A percentile compares a stretch with the other conserved stretches of the same genome.
These are phyloP conservation scores for Alectoris magna DNA, from an alignment of 2,797 vertebrate genomes.

Conservation along the genomic window DNA sequence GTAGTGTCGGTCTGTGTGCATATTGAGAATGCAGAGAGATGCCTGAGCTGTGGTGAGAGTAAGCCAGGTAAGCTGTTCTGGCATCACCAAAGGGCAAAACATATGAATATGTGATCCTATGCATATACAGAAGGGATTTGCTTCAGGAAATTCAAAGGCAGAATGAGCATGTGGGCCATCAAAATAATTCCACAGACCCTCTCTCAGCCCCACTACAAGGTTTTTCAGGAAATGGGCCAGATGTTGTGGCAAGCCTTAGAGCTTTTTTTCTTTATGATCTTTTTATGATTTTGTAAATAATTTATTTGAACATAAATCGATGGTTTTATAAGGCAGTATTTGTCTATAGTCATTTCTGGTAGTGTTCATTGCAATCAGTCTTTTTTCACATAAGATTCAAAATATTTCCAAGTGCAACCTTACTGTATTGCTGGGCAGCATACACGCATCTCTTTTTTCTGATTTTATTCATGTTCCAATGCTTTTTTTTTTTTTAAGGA, in stretches of 20 bases:
- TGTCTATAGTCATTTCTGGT: neutral
- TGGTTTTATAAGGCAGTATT: neutral
- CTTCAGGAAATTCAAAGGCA: neutral
- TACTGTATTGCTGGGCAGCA: neutral
- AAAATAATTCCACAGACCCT: neutral
- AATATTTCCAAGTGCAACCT: neutral
- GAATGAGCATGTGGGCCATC: rapidly evolving
- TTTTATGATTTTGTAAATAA: neutral
- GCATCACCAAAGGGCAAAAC: neutral
- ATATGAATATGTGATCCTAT: neutral
- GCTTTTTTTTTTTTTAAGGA: neutral
- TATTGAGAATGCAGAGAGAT: neutral
- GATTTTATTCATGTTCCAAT: neutral
- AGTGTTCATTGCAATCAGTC: neutral
- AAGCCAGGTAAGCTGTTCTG: neutral
- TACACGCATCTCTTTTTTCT: neutral
- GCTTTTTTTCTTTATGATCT: neutral
- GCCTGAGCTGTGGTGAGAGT: neutral
- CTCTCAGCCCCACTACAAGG: neutral
- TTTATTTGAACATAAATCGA: neutral
- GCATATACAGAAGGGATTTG: neutral
- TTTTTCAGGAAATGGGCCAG: neutral
- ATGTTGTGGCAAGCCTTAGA: neutral
- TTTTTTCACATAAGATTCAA: neutral
- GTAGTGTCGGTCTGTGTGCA: rapidly evolving